Conservation (phyloP, 2,888 invertebrate genomes). For the Crepidodera aurea region DNA sequence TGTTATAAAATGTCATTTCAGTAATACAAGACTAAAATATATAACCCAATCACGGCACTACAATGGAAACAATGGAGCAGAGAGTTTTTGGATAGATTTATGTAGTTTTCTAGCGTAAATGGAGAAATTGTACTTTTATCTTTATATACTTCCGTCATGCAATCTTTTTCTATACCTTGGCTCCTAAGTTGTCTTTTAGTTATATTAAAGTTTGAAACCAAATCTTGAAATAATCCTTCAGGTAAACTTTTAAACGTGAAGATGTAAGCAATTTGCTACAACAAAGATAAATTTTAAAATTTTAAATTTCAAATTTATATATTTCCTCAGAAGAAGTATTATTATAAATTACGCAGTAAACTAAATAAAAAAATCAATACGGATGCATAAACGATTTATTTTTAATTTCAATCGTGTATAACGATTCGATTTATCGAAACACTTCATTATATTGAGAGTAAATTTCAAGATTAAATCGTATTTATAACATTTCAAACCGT, state of each 20-base stretch:
- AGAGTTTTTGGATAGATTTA: slow-evolving; percentile 58
- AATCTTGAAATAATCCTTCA: too few species aligned
- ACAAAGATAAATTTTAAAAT: too few species aligned
- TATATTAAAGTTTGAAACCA: too few species aligned
- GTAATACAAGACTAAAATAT: slow-evolving; percentile 48
- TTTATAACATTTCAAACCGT: slow-evolving; percentile 12
- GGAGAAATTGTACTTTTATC: slow-evolving; percentile 3
- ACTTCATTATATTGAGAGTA: neutral
- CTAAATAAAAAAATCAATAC: too few species aligned
- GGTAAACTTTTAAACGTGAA: too few species aligned
- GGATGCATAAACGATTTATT: too few species aligned
- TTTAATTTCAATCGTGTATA: slow-evolving; percentile 13
- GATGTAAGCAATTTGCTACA: too few species aligned
- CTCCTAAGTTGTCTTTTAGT: too few species aligned
- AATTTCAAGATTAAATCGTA: neutral
- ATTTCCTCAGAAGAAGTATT: too few species aligned
- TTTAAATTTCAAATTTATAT: too few species aligned
- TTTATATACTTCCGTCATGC: slow-evolving; percentile 7
- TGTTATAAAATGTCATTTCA: neutral
- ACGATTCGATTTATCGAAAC: slow-evolving; percentile 19
- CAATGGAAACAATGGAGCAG: slow-evolving; percentile 60
- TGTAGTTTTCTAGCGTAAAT: slow-evolving; percentile 37
- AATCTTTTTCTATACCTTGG: too few species aligned
- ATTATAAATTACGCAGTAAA: too few species aligned
- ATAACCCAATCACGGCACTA: slow-evolving; percentile 58